phyloP scores from a whole-genome alignment of 2,888 invertebrate species.

The Limnephilus lunatus region DNA sequence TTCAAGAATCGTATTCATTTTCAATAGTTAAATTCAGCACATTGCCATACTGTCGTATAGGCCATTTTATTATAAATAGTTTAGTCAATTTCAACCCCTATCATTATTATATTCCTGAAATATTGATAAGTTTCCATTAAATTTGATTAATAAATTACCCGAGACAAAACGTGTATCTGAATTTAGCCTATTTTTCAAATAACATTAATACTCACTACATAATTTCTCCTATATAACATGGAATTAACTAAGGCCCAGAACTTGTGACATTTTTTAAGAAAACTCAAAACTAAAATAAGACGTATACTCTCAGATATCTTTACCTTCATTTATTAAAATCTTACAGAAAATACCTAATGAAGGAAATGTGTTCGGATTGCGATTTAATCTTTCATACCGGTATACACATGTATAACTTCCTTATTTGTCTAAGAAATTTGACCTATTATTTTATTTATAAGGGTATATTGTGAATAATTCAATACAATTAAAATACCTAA shows the following conservation, averaged over 20 bases:
- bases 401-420: too few relatives aligned
- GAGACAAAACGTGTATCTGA: background rate
- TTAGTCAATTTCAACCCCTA: background rate
- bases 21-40: background rate
- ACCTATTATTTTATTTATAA: too few relatives aligned
- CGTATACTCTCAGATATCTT: background rate
- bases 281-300: background rate
- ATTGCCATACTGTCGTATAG: slow-evolving; percentile 11
- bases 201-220: background rate
- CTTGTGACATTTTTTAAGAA: background rate
- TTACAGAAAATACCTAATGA: too few relatives aligned
- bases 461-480: too few relatives aligned
- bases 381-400: too few relatives aligned
- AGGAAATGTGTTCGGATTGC: too few relatives aligned
- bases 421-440: too few relatives aligned
- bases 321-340: too few relatives aligned
- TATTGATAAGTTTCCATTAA: background rate
- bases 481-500: too few relatives aligned
- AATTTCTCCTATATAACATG: background rate
- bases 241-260: background rate
- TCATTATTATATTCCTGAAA: background rate
- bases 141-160: background rate
- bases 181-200: background rate
- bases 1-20: background rate
- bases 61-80: slow-evolving; percentile 4